A percentile compares a stretch with the other conserved stretches of the same genome.
Conservation (phyloP, 2,113 vertebrate genomes). For the Turnix velox region DNA sequence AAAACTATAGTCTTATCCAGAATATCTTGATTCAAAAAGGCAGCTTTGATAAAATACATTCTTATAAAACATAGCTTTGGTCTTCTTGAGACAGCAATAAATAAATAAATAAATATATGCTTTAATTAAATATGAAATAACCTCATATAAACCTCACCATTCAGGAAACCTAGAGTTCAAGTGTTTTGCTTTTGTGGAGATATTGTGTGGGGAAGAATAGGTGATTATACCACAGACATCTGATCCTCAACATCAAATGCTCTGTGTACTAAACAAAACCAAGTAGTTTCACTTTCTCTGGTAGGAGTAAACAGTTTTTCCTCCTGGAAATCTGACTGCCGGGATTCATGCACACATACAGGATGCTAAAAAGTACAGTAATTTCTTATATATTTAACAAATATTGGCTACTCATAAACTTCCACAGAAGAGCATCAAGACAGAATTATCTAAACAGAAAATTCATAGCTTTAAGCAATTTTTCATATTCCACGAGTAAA, state of each 20-base stretch:
- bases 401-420: background rate
- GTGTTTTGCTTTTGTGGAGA: background rate
- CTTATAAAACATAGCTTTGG: background rate
- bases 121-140: background rate
- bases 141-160: background rate
- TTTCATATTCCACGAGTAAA: background rate
- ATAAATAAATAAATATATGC: background rate
- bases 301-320: background rate
- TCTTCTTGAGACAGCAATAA: background rate
- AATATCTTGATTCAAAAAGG: background rate
- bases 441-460: background rate
- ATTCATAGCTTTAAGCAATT: slow-evolving; percentile 29
- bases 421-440: background rate
- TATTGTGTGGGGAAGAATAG: background rate
- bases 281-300: background rate
- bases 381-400: slow-evolving; percentile 22
- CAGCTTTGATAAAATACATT: background rate
- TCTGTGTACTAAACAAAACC: background rate
- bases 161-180: background rate
- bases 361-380: background rate
- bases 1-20: background rate
- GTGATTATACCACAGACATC: background rate
- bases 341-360: background rate
- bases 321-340: background rate
- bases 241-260: background rate